These are phyloP conservation scores for Ceriagrion tenellum DNA, from an alignment of 2,888 invertebrate species.

Conservation along the genomic window DNA sequence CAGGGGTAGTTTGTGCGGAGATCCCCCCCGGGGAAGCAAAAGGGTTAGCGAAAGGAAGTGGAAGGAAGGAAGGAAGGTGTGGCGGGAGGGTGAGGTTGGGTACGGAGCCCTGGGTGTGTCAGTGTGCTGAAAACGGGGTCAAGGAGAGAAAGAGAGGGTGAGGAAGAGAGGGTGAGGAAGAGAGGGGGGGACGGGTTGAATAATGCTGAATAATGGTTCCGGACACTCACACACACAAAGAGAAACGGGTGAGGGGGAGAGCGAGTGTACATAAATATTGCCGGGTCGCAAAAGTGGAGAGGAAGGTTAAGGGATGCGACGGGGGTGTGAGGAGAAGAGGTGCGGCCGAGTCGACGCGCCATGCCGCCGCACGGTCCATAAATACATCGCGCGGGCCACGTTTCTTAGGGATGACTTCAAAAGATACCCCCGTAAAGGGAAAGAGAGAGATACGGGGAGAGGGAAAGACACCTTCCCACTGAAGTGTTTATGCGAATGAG, in stretches of 20 bases:
- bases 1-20: not conserved
- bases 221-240: not conserved
- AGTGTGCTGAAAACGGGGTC: slow-evolving; percentile 12
- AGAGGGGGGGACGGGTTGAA: not conserved
- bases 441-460: too few species aligned
- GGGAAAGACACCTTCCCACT: not conserved
- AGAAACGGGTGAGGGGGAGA: not conserved
- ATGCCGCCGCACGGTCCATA: not conserved
- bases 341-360: not conserved
- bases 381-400: not conserved
- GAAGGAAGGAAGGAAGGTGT: not conserved
- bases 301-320: too few species aligned
- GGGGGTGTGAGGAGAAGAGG: not conserved
- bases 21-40: not conserved
- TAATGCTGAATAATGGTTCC: slow-evolving; percentile 3
- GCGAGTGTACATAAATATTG: slow-evolving; percentile 18
- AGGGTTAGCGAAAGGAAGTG: not conserved
- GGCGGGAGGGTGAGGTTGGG: not conserved
- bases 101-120: not conserved
- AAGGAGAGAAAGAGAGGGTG: not conserved
- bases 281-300: not conserved
- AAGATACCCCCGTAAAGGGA: not conserved
- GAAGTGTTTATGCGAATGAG: slow-evolving; percentile 32
- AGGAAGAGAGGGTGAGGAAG: too few species aligned
- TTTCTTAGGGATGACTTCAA: slow-evolving; percentile 29